These are phyloP conservation scores for Asarcornis scutulata DNA, from an alignment of 2,113 vertebrate species.

Conservation along the genomic window DNA sequence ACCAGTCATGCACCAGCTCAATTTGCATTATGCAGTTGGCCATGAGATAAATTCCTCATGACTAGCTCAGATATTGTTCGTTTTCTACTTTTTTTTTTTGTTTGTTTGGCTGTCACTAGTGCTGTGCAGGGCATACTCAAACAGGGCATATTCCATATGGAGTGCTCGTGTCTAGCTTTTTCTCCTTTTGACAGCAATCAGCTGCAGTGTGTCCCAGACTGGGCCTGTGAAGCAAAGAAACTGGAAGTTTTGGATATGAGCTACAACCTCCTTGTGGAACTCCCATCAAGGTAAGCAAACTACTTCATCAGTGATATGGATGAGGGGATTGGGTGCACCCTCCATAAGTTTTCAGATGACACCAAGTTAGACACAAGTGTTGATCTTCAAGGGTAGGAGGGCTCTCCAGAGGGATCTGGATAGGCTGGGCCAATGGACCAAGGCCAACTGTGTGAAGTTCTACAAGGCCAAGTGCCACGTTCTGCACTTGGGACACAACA, in stretches of 20 bases:
- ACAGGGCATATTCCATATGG: background rate
- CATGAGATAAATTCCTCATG: accelerated
- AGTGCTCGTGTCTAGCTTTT: background rate
- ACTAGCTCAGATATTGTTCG: background rate
- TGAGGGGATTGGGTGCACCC: no score
- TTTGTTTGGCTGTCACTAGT: background rate
- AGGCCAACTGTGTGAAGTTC: no score
- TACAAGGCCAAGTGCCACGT: no score
- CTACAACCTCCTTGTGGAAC: conserved; percentile 87
- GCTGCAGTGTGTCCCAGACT: conserved; percentile 90
- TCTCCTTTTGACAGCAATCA: conserved; percentile 83
- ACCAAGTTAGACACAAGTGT: no score
- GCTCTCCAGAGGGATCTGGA: no score
- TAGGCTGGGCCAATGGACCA: no score
- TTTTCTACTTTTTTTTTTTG: background rate
- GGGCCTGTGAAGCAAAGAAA: conserved; percentile 94
- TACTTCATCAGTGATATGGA: no score
- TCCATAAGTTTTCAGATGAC: no score
- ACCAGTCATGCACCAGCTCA: background rate
- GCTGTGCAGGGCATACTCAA: background rate
- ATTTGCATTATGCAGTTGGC: background rate
- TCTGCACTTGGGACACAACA: no score
- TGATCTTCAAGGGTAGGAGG: no score
- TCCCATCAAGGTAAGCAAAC: conserved; percentile 85
- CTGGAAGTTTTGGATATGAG: conserved; percentile 91